Evolutionary conservation across 1,140 invertebrate genomes (phyloP).

Genomic region (Megalonaias nervosa): DNA sequence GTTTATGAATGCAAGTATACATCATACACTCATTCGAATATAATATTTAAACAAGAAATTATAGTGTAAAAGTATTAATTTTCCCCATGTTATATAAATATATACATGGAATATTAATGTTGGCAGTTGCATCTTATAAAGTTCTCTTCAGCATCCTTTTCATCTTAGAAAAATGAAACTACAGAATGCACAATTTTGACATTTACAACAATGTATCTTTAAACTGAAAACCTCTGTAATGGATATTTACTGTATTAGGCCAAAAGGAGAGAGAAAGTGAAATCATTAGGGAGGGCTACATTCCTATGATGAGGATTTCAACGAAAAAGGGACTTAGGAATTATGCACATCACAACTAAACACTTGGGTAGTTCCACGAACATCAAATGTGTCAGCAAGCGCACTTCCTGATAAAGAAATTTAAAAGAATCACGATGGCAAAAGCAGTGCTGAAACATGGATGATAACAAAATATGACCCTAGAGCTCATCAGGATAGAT

Average conservation of each 20-base stretch:
- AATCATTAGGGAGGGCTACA: slow-evolving; percentile 3
- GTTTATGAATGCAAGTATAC: too few species aligned
- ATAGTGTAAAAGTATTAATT: too few species aligned
- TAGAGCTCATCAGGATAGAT: slow-evolving; percentile 3
- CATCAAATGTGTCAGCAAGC: background rate
- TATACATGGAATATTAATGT: too few species aligned
- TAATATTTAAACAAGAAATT: too few species aligned
- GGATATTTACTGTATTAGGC: background rate
- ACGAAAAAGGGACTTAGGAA: background rate
- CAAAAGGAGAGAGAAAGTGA: background rate
- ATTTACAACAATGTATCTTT: too few species aligned
- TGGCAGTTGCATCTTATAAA: too few species aligned
- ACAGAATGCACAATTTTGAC: too few species aligned
- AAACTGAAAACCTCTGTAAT: background rate
- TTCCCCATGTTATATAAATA: too few species aligned
- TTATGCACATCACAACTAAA: background rate
- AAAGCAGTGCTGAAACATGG: background rate
- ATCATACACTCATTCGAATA: too few species aligned
- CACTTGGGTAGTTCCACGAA: background rate
- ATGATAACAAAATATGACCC: background rate
- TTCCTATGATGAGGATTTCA: background rate
- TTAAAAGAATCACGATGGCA: background rate
- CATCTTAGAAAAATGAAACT: too few species aligned
- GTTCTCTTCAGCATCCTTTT: too few species aligned
- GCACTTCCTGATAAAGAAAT: background rate